Evolutionary conservation across 1,140 invertebrate species (phyloP).

Genomic region (Drosophila kanapiae): DNA sequence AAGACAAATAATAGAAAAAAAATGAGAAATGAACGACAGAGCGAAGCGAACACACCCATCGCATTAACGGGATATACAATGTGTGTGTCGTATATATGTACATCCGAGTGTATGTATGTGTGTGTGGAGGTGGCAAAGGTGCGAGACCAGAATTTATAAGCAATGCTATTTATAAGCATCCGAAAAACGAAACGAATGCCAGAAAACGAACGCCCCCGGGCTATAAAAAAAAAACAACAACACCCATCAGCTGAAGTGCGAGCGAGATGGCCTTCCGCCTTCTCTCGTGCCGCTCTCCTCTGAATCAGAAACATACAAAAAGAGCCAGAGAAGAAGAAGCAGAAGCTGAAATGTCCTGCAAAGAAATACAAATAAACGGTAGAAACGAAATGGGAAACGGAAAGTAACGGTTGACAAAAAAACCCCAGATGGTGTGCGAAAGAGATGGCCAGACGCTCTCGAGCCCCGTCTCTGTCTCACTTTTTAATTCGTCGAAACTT

Average conservation of each 20-base stretch:
- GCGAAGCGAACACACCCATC: conserved; percentile 38
- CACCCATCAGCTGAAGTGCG: conserved; percentile 19
- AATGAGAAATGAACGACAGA: conserved; percentile 51
- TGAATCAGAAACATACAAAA: conserved; percentile 60
- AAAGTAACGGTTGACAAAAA: conserved; percentile 76
- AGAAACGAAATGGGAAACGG: conserved; percentile 79
- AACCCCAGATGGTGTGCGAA: conserved; percentile 32
- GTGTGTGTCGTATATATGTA: neutral
- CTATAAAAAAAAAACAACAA: conserved; percentile 2
- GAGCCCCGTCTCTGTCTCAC: conserved; percentile 7
- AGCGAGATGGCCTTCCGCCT: conserved; percentile 8
- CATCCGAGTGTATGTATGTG: neutral
- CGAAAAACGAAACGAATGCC: conserved; percentile 35
- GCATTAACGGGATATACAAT: conserved; percentile 29
- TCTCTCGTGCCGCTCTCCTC: conserved; percentile 56
- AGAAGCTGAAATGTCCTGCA: conserved; percentile 58
- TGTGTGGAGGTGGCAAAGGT: conserved; percentile 61
- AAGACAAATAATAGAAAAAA: conserved; percentile 57
- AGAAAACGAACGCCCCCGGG: conserved; percentile 67
- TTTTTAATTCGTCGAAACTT: conserved; percentile 73
- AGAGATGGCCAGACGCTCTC: conserved; percentile 1
- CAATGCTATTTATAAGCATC: conserved; percentile 61
- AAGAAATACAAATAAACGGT: conserved; percentile 78
- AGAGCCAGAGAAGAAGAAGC: conserved; percentile 10
- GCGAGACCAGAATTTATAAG: conserved; percentile 55